phyloP scores from a whole-genome alignment of 1,140 invertebrate species.

The Leguminivora glycinivorella region DNA sequence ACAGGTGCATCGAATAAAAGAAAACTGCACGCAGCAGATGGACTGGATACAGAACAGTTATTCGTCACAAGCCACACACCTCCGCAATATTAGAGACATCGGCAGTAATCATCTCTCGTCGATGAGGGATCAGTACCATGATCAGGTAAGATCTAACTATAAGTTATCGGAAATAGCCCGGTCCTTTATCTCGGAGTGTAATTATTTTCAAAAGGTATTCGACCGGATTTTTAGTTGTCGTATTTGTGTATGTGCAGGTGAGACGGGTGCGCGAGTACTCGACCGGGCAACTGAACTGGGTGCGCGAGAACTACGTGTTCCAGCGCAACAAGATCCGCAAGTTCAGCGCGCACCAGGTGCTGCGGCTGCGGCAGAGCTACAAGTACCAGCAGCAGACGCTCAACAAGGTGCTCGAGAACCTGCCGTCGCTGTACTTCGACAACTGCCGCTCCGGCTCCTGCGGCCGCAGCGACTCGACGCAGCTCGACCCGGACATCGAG shows the following conservation, averaged over 20 bases:
- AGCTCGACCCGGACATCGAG: conserved; percentile 83
- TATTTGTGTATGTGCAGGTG: conserved; percentile 77
- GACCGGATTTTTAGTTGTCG: conserved; percentile 18
- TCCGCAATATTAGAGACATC: conserved; percentile 93
- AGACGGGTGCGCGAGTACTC: conserved; percentile 94
- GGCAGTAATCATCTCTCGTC: conserved; percentile 91
- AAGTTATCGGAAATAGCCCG: neutral
- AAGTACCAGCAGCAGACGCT: conserved; percentile 97
- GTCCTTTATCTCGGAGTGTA: neutral
- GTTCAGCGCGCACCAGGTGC: conserved; percentile 94
- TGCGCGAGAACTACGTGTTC: conserved; percentile 96
- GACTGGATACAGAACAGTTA: conserved; percentile 96
- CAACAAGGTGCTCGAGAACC: conserved; percentile 95
- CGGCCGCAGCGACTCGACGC: conserved; percentile 87
- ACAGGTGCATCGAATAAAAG: conserved; percentile 91
- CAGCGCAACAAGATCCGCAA: conserved; percentile 96
- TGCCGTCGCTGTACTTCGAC: conserved; percentile 95
- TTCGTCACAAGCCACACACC: conserved; percentile 90
- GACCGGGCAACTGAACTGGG: conserved; percentile 92
- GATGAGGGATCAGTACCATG: conserved; percentile 94
- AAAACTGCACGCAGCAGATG: conserved; percentile 95
- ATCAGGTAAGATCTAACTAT: conserved; percentile 84
- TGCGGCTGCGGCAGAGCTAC: conserved; percentile 93
- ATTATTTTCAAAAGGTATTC: neutral
- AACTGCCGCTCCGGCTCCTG: conserved; percentile 94